A percentile compares a stretch with the other conserved stretches of the same genome.
These are phyloP conservation scores for Falco rusticolus DNA, from an alignment of 2,797 vertebrate species.

Conservation along the genomic window DNA sequence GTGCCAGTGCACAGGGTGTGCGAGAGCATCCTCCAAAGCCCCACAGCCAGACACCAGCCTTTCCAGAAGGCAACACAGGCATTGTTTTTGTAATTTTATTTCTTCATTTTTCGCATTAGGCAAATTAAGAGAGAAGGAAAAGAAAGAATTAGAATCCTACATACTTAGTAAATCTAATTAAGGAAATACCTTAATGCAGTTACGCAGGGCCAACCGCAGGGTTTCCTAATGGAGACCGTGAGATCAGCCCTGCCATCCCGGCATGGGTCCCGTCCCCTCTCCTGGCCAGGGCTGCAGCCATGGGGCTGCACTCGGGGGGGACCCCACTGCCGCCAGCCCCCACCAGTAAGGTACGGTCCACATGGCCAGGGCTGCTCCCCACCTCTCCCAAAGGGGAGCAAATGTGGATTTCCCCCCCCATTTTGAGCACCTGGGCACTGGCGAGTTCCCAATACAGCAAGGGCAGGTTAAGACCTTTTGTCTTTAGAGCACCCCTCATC, in stretches of 20 bases:
- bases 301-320: background rate
- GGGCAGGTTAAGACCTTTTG: background rate
- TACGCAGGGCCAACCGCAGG: background rate
- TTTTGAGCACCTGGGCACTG: rapidly evolving
- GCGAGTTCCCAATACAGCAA: background rate
- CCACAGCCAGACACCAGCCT: rapidly evolving
- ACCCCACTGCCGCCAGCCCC: background rate
- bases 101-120: conserved; percentile 21
- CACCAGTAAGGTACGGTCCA: background rate
- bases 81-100: background rate
- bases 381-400: background rate
- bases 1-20: rapidly evolving
- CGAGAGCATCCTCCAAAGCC: background rate
- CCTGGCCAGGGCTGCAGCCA: background rate
- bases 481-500: background rate
- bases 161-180: conserved; percentile 39
- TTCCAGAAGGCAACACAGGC: background rate
- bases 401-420: no score
- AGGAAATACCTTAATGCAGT: conserved; percentile 46
- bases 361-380: background rate
- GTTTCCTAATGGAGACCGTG: rapidly evolving
- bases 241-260: background rate
- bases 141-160: conserved; percentile 22
- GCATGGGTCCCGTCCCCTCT: background rate
- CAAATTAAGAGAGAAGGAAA: conserved; percentile 25